phyloP scores from a whole-genome alignment of 2,888 invertebrate genomes.

The Hermaeophaga mercurialis region DNA sequence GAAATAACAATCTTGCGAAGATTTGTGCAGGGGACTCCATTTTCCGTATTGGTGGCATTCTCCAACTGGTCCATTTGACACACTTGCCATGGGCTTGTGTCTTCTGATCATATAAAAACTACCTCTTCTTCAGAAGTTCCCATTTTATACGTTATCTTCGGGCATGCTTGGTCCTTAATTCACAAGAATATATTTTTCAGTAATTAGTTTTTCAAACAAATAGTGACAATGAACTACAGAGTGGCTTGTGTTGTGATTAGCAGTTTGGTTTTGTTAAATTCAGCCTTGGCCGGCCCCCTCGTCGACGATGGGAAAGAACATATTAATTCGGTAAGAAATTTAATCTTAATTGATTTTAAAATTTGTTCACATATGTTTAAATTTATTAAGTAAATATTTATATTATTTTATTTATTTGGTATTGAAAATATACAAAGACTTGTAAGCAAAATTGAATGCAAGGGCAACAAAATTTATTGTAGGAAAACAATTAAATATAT shows the following conservation, averaged over 20 bases:
- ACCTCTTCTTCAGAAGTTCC: constrained; percentile 50
- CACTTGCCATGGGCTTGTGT: constrained; percentile 46
- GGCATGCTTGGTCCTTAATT: constrained; percentile 49
- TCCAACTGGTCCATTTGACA: constrained; percentile 57
- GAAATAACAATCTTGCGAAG: constrained; percentile 37
- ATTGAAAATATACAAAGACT: too few relatives aligned
- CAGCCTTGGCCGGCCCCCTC: constrained; percentile 52
- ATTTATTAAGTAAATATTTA: too few relatives aligned
- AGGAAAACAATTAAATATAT: too few relatives aligned
- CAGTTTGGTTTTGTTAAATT: constrained; percentile 43
- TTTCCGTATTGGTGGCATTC: constrained; percentile 45
- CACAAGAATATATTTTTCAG: constrained; percentile 25
- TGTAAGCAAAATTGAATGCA: too few relatives aligned
- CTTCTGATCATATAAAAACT: constrained; percentile 55
- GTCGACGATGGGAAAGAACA: constrained; percentile 53
- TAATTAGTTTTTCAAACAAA: constrained; percentile 10
- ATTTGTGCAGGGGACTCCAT: constrained; percentile 49
- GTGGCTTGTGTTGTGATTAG: constrained; percentile 55
- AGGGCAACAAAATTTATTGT: too few relatives aligned
- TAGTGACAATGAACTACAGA: constrained; percentile 51
- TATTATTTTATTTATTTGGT: too few relatives aligned
- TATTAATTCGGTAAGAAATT: constrained; percentile 54
- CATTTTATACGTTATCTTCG: constrained; percentile 56
- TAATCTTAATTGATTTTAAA: too few relatives aligned
- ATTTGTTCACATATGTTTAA: too few relatives aligned